Percentiles rank a stretch among this genome's conserved stretches.
Evolutionary conservation across 2,888 invertebrate species (phyloP).

Genomic region (Elysia crispata): DNA sequence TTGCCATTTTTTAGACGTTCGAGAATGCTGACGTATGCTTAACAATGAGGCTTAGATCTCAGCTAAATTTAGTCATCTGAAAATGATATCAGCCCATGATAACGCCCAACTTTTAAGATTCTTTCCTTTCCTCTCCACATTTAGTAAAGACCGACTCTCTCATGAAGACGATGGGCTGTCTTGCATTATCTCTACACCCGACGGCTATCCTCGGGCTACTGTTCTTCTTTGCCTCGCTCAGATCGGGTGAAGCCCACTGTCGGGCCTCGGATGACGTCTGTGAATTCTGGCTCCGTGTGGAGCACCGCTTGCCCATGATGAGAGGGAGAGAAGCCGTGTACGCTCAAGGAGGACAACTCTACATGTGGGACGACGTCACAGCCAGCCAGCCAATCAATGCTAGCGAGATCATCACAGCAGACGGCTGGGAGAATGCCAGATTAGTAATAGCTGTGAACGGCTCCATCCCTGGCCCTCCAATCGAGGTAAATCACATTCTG

Average conservation of each 20-base stretch:
- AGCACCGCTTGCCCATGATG: constrained; percentile 51
- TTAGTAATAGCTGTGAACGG: constrained; percentile 65
- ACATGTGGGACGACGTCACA: constrained; percentile 34
- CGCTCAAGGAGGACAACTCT: constrained; percentile 46
- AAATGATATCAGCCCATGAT: no score
- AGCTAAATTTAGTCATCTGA: no score
- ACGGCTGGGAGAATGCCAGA: constrained; percentile 62
- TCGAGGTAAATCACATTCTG: constrained; percentile 62
- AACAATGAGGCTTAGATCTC: no score
- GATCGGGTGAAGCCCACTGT: constrained; percentile 1
- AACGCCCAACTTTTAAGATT: no score
- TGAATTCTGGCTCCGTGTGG: constrained; percentile 50
- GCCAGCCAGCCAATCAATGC: not conserved
- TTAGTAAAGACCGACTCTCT: no score
- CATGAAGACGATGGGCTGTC: no score
- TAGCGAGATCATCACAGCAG: constrained; percentile 63
- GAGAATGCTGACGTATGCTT: no score
- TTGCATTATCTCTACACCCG: no score
- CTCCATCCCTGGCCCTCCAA: constrained; percentile 66
- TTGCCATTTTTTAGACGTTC: no score
- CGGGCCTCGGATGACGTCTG: constrained; percentile 38
- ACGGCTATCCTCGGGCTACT: no score
- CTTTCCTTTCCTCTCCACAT: no score
- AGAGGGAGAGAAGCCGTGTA: constrained; percentile 35
- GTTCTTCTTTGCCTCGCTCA: no score